Percentiles rank a stretch among this genome's conserved stretches.
Conservation (phyloP, 2,888 invertebrate species). For the Cryptophagus acutangulus region DNA sequence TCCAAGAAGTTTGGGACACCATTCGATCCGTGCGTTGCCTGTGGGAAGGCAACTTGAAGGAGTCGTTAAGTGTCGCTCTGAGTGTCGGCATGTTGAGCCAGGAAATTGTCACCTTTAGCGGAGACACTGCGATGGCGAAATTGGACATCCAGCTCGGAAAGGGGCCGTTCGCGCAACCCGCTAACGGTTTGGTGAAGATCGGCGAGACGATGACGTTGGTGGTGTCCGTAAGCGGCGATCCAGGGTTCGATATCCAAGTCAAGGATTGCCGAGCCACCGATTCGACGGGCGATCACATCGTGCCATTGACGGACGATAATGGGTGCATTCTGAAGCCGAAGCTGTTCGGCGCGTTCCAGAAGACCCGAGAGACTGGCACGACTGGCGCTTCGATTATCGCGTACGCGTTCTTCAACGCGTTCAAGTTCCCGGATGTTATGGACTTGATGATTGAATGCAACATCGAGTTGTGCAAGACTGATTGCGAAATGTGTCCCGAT, state of each 20-base stretch:
- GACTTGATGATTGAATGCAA: slow-evolving; percentile 77
- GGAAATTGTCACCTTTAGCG: slow-evolving; percentile 76
- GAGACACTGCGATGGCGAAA: slow-evolving; percentile 76
- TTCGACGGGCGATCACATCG: slow-evolving; percentile 59
- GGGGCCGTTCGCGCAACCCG: slow-evolving; percentile 72
- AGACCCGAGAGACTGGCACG: slow-evolving; percentile 68
- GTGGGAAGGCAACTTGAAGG: slow-evolving; percentile 77
- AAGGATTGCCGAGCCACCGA: slow-evolving; percentile 73
- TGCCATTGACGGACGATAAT: slow-evolving; percentile 66
- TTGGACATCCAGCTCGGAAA: slow-evolving; percentile 72
- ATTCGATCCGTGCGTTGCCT: slow-evolving; percentile 71
- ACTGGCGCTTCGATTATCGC: slow-evolving; percentile 71
- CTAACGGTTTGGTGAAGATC: slow-evolving; percentile 73
- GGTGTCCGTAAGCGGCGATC: slow-evolving; percentile 72
- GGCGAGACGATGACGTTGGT: slow-evolving; percentile 79
- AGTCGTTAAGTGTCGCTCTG: slow-evolving; percentile 67
- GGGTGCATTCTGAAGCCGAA: slow-evolving; percentile 77
- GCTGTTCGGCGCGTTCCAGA: slow-evolving; percentile 76
- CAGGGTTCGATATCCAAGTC: slow-evolving; percentile 73
- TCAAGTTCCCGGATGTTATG: slow-evolving; percentile 82
- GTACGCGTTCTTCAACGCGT: slow-evolving; percentile 74
- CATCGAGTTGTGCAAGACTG: slow-evolving; percentile 74
- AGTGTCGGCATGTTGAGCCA: slow-evolving; percentile 76
- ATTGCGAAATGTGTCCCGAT: slow-evolving; percentile 69
- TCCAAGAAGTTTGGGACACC: slow-evolving; percentile 74